A percentile compares a stretch with the other conserved stretches of the same genome.
Evolutionary conservation across 2,888 invertebrate genomes (phyloP).

Genomic region (Trichopria drosophilae): DNA sequence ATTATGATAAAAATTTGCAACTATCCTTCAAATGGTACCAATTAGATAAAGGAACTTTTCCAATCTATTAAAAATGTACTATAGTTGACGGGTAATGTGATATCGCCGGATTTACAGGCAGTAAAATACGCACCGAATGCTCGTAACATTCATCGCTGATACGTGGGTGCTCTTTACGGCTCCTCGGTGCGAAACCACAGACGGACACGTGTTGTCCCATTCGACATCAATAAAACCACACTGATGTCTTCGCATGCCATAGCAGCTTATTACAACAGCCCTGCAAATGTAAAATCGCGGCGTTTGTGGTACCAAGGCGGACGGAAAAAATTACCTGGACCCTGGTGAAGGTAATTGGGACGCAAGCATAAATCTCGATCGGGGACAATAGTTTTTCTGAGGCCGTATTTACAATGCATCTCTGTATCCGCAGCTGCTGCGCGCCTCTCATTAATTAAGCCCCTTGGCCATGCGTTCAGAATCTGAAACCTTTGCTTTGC

Average conservation of each 20-base stretch:
- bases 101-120: too few species aligned
- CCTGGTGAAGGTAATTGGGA: constrained; percentile 51
- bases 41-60: too few species aligned
- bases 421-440: constrained; percentile 51
- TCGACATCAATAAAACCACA: constrained; percentile 32
- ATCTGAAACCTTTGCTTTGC: constrained; percentile 26
- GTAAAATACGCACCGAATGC: too few species aligned
- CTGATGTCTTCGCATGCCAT: constrained; percentile 10
- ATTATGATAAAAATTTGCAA: too few species aligned
- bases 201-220: constrained; percentile 42
- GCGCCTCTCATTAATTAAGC: constrained; percentile 58
- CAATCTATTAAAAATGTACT: too few species aligned
- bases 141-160: too few species aligned
- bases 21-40: too few species aligned
- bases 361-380: constrained; percentile 54
- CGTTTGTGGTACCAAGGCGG: background rate
- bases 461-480: constrained; percentile 34
- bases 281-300: constrained; percentile 28
- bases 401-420: constrained; percentile 53
- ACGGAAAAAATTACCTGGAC: constrained; percentile 39
- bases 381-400: constrained; percentile 55
- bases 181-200: constrained; percentile 24
- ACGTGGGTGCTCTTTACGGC: constrained; percentile 47
- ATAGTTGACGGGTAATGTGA: too few species aligned
- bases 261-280: constrained; percentile 28